phyloP scores from a whole-genome alignment of 2,888 invertebrate species.

The Lasioglossum villosulum region DNA sequence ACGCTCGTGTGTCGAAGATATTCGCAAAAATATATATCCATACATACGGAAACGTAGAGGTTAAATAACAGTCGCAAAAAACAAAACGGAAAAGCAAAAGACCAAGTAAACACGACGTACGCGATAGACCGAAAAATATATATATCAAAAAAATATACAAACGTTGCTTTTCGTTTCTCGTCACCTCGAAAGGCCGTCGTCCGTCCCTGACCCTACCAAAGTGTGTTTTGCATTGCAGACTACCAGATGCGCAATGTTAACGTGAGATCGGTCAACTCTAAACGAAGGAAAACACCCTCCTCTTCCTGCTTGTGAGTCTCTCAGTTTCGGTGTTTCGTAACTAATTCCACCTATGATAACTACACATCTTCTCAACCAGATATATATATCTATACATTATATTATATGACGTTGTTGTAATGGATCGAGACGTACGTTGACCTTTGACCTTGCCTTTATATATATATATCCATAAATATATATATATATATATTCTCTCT shows the following conservation, averaged over 20 bases:
- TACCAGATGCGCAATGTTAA: conserved; percentile 91
- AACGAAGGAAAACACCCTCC: conserved; percentile 89
- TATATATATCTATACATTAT: conserved; percentile 45
- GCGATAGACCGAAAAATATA: background rate
- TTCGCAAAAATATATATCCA: background rate
- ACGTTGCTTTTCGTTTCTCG: conserved; percentile 74
- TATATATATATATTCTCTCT: conserved; percentile 24
- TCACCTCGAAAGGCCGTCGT: conserved; percentile 79
- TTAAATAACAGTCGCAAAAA: background rate
- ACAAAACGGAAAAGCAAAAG: background rate
- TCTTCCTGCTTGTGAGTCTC: conserved; percentile 89
- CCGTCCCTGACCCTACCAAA: conserved; percentile 83
- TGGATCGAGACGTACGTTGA: conserved; percentile 74
- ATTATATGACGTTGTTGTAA: conserved; percentile 70
- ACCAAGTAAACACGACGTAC: background rate
- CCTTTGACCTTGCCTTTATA: conserved; percentile 73
- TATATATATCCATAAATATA: conserved; percentile 52
- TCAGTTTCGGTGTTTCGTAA: conserved; percentile 85
- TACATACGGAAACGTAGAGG: background rate
- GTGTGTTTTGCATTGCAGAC: conserved; percentile 90
- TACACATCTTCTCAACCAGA: conserved; percentile 73
- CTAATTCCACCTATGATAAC: conserved; percentile 82
- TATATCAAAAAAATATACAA: conserved; percentile 12
- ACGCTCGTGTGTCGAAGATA: conserved; percentile 4
- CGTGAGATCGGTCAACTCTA: conserved; percentile 90